Evolutionary conservation across 2,888 invertebrate genomes (phyloP).

Genomic region (Noctua comes): DNA sequence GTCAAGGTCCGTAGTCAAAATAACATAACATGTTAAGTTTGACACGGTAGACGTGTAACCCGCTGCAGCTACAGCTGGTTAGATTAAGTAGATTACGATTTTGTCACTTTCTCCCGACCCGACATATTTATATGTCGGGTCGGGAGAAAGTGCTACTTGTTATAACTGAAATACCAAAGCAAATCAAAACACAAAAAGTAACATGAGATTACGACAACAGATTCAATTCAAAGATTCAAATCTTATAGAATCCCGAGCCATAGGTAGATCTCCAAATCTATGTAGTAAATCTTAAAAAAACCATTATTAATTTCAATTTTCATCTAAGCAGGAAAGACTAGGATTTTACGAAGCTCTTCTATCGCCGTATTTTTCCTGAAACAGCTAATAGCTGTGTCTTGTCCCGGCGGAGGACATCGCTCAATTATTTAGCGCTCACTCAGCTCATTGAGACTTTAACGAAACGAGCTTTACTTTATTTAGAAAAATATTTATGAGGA

Average conservation of each 20-base stretch:
- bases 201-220: neutral
- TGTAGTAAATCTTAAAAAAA: conserved; percentile 9
- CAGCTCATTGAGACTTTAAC: conserved; percentile 26
- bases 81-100: neutral
- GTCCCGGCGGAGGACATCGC: conserved; percentile 39
- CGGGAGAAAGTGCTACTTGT: no score
- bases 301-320: conserved; percentile 12
- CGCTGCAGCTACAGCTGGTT: neutral
- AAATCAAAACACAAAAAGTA: neutral
- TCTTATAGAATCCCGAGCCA: no score
- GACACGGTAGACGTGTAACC: neutral
- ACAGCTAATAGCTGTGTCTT: conserved; percentile 3
- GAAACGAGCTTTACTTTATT: conserved; percentile 5
- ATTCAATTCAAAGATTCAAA: conserved; percentile 19
- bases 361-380: neutral
- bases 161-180: neutral
- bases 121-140: no score
- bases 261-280: neutral
- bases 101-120: neutral
- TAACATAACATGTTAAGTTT: neutral
- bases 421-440: conserved; percentile 61
- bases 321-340: neutral
- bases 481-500: conserved; percentile 4
- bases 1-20: neutral
- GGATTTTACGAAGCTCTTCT: neutral